Evolutionary conservation across 2,797 vertebrate species (phyloP).

Genomic region (Parambassis ranga): DNA sequence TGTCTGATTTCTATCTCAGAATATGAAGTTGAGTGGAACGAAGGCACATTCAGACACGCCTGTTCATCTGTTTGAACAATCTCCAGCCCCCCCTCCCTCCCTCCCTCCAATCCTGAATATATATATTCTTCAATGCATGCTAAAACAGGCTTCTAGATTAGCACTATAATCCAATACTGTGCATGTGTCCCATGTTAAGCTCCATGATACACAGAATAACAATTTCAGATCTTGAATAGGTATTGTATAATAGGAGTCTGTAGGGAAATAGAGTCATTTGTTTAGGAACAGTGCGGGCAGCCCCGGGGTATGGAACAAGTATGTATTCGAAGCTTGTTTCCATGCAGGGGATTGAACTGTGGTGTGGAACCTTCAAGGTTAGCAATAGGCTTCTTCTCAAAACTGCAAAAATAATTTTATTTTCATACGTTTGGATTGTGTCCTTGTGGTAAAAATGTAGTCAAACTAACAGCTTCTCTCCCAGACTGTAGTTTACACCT

Average conservation of each 20-base stretch:
- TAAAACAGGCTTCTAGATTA: slow-evolving; percentile 58
- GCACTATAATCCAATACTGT: slow-evolving; percentile 56
- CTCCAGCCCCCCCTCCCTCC: slow-evolving; percentile 26
- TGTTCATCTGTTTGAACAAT: slow-evolving; percentile 72
- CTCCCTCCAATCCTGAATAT: slow-evolving; percentile 38
- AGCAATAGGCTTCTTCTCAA: slow-evolving; percentile 12
- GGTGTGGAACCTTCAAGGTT: slow-evolving; percentile 33
- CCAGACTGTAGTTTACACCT: not conserved
- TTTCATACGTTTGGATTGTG: slow-evolving; percentile 7
- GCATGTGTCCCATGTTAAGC: slow-evolving; percentile 57
- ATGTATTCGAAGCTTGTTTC: slow-evolving; percentile 52
- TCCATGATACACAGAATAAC: slow-evolving; percentile 47
- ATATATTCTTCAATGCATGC: slow-evolving; percentile 61
- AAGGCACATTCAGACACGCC: slow-evolving; percentile 28
- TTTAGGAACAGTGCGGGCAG: slow-evolving; percentile 38
- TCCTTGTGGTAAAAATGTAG: slow-evolving; percentile 21
- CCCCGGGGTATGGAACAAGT: slow-evolving; percentile 46
- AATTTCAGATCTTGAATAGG: slow-evolving; percentile 49
- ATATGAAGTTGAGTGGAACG: slow-evolving; percentile 56
- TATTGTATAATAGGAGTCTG: slow-evolving; percentile 42
- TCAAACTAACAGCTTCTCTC: not conserved
- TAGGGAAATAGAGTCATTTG: slow-evolving; percentile 45
- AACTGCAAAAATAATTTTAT: slow-evolving; percentile 21
- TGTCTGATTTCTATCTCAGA: slow-evolving; percentile 55
- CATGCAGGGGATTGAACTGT: slow-evolving; percentile 19